Base-by-base conservation (phyloP, 35 echinoderm and acorn worm species). In the Diadema setosum region DNA sequence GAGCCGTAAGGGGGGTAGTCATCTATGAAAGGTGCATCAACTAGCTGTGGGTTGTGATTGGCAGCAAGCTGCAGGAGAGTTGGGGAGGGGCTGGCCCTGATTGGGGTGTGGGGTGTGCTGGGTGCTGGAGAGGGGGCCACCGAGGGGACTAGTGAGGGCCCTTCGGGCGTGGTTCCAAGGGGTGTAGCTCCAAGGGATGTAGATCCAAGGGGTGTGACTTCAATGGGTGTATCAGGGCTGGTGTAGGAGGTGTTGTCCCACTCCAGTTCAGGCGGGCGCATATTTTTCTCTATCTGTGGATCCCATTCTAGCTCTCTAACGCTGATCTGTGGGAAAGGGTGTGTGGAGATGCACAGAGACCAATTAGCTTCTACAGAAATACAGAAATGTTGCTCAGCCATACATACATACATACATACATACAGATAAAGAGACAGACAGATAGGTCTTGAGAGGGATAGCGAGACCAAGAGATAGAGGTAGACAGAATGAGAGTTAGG, bases 291-390 rank as follows among this genome's bases (percentile, higher is more conserved):
- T 41, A 78, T 78, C 40, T 78, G 73, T 36, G 73, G 73, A 20
- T 78, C 73, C 73, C 73, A 78, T 78, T 78, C 73, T 78, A 78
- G 40, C 37, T 78, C 73, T 44, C 44, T 78, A 20, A 78, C 44
- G n/a, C 73, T 78, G 29, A 78, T 78, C 73, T 78, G 73, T 41
- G 24, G n/a, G 48, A 52, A n/a, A 11, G 48, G 9, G 9, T 11
- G 48, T 9, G n/a, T 52, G 48, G n/a, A 52, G 48, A 52, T 52
- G 48, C n/a, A n/a, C n/a, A n/a, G n/a, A n/a, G n/a, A n/a, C n/a
- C n/a, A n/a, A n/a, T n/a, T n/a, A n/a, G n/a, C n/a, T n/a, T n/a
- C n/a, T n/a, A n/a, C n/a, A n/a, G n/a, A n/a, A n/a, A n/a, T n/a
- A n/a, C n/a, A n/a, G n/a, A n/a, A n/a, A n/a, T n/a, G n/a, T n/a